Base-by-base conservation (phyloP, 2,888 invertebrate genomes). In the Oeneis ivallda region DNA sequence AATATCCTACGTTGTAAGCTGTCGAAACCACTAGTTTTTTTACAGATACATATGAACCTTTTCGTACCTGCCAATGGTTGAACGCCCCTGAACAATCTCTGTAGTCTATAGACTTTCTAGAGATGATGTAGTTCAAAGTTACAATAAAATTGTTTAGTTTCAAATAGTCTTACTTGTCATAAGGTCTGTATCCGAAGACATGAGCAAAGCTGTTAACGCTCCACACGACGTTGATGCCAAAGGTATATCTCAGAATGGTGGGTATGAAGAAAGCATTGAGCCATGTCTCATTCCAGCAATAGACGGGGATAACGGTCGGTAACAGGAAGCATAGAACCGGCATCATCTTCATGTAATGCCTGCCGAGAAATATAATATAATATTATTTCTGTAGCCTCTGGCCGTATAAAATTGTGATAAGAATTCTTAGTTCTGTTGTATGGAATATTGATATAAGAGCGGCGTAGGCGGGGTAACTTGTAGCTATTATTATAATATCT, bases 181-280 rank as follows among this genome's bases (percentile, higher is more conserved):
- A 98, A 3, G 98, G 98, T 76, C 95, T 95, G 82, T 94, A 95
- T 71, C 98, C 98, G 91, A 95, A 98, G 75, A 96, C 94, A 81
- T 98, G 98, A 0, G 98, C 98, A 4, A 96, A 97, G 76, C 97
- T 97, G 87, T 98, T 98, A 8, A 98, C 97, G 71, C 96, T 91
- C 98, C 98, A 98, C 0, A 98, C 98, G 43, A 94, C 93, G 82
- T 98, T 96, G 73, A 98, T 93, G 0, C 95, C 94, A 37, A 95
- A 74, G 0, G 95, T 94, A 84, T 98, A 98, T 60, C 98, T 94
- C 64, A 96, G 87, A 65, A 98, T 91, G 1, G 94, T 95, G 43
- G 94, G 93, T 26, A 95, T 92, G 81, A 96, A 95, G 93, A 96
- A 97, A 1, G 97, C 93, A 63, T 94, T 94, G 76, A 93, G 92